Evolutionary conservation across 2,113 vertebrate genomes (phyloP), one percentile per base, ranked within the genome.

Genomic region (Passer domesticus): DNA sequence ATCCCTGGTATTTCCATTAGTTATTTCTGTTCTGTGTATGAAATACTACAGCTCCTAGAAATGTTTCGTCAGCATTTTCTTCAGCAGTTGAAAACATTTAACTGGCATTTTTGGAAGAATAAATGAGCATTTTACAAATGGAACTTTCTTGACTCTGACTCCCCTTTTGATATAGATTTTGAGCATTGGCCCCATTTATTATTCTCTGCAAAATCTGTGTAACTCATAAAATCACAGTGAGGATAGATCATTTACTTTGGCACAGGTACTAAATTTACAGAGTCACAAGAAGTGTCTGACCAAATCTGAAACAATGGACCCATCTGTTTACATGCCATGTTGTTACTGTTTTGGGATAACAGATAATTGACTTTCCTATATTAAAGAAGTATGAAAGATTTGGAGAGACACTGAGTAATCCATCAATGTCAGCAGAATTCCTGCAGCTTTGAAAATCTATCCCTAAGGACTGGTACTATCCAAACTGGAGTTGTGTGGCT

Each of bases 341-440:
- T 66, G 46, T 72, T 74, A 37, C 80, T 86, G 47, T 41, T 92
- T 70, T 24, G 56, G 68, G 59, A 70, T 83, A 93, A 83, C 12
- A 89, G 60, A 83, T 75, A 87, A 94, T 49, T 75, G 47, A 89
- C 76, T 91, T 50, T 78, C 33, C 35, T 7, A 6, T 68, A 52
- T 58, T 89, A 91, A 41, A 87, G 58, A 87, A 92, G 59, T 23
- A 87, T 25, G 22, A 81, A 67, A 79, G 37, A 78, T 81, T 87
- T 89, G 76, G 46, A 66, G 66, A 87, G 31, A 56, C 59, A 83
- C 1, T 0, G 20, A 94, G 66, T 64, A 92, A 96, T 92, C 37
- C 60, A 93, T 89, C 92, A 92, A 70, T 53, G 90, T 78, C 92
- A 96, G n/a, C 49, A 91, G 82, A 70, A 93, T 68, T 90, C 49